Evolutionary conservation across 1,140 invertebrate genomes (phyloP).

Genomic region (Oryctes rhinoceros): DNA sequence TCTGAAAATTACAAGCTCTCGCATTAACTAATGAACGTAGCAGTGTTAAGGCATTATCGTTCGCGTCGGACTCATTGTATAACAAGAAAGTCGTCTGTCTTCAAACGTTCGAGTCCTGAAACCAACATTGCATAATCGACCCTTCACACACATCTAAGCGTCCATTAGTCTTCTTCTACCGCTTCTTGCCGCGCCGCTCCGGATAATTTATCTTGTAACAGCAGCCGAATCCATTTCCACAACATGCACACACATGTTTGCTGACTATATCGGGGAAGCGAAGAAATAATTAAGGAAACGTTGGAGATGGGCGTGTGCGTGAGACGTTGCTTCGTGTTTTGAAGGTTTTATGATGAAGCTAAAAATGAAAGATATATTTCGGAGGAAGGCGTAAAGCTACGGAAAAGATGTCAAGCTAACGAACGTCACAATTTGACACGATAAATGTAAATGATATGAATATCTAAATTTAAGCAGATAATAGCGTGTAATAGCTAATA

Average conservation of each 20-base stretch:
- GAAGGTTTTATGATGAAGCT: too few species aligned
- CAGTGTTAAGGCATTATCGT: constrained; percentile 9
- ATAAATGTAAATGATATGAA: too few species aligned
- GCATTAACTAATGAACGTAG: constrained; percentile 5
- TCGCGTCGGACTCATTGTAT: constrained; percentile 3
- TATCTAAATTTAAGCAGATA: too few species aligned
- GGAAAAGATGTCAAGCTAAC: too few species aligned
- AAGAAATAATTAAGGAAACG: constrained; percentile 27
- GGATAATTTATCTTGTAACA: constrained; percentile 37
- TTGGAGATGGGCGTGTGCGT: too few species aligned
- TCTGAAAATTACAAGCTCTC: neutral
- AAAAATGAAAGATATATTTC: too few species aligned
- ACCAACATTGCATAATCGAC: constrained; percentile 30
- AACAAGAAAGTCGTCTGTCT: constrained; percentile 26
- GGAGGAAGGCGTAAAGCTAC: too few species aligned
- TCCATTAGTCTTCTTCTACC: constrained; percentile 30
- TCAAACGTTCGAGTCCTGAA: constrained; percentile 12
- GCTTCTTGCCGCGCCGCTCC: neutral
- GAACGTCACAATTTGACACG: too few species aligned
- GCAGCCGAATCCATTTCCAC: constrained; percentile 27
- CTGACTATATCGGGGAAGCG: neutral
- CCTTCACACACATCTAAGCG: constrained; percentile 28
- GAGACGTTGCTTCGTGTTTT: too few species aligned
- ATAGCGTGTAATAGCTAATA: too few species aligned
- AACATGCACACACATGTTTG: constrained; percentile 30